phyloP scores from a whole-genome alignment of 1,140 invertebrate species.

The Drosophila oshimai region DNA sequence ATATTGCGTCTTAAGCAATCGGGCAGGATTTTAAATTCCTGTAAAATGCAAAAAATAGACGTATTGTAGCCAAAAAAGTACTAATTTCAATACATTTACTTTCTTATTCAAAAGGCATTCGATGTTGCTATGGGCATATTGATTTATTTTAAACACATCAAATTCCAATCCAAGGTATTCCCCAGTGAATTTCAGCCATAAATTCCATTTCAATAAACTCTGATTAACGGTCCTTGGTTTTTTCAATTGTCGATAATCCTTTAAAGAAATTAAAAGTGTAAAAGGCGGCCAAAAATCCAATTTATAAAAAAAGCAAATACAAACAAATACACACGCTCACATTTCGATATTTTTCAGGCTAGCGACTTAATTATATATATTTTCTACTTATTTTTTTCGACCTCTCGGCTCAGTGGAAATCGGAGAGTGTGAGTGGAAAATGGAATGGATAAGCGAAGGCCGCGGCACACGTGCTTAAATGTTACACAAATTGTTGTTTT shows the following conservation, averaged over 20 bases:
- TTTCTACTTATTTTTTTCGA: conserved; percentile 56
- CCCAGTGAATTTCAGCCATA: neutral
- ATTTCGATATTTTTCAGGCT: conserved; percentile 33
- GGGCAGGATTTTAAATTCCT: too few relatives aligned
- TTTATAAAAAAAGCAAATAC: neutral
- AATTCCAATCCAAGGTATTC: neutral
- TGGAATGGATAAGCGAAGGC: conserved; percentile 5
- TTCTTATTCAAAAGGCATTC: too few relatives aligned
- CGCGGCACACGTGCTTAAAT: conserved; percentile 49
- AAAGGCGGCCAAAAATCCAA: neutral
- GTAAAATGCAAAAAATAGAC: too few relatives aligned
- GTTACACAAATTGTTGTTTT: conserved; percentile 51
- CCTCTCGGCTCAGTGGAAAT: conserved; percentile 1
- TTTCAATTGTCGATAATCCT: neutral
- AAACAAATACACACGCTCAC: neutral
- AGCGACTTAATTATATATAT: conserved; percentile 69
- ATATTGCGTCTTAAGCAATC: too few relatives aligned
- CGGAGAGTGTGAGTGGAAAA: neutral
- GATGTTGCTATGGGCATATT: too few relatives aligned
- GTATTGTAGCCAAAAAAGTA: too few relatives aligned
- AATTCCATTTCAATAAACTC: conserved; percentile 3
- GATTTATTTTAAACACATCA: neutral
- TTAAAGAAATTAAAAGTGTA: neutral
- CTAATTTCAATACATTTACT: too few relatives aligned
- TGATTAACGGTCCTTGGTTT: neutral